Conservation (phyloP, 1,140 invertebrate species). For the Sesamia nonagrioides region DNA sequence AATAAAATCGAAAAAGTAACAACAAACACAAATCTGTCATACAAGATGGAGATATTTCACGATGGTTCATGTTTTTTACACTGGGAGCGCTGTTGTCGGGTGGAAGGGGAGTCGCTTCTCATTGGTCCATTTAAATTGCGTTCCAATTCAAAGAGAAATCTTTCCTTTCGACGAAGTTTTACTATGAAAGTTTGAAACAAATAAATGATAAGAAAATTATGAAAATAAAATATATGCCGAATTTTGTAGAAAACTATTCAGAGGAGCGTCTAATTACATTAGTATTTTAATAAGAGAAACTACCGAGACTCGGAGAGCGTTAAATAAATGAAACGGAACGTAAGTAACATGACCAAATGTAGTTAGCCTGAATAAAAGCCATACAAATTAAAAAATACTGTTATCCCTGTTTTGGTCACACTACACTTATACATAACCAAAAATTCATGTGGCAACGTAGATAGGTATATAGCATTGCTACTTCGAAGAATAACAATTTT, state of each 20-base stretch:
- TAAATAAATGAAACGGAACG: conserved; percentile 60
- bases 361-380: conserved; percentile 47
- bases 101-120: conserved; percentile 66
- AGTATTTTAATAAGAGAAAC: neutral
- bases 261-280: neutral
- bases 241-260: neutral
- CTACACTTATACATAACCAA: conserved; percentile 69
- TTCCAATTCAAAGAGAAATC: conserved; percentile 63
- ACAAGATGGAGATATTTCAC: conserved; percentile 87
- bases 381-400: conserved; percentile 36
- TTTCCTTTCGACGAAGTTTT: neutral
- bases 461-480: conserved; percentile 46
- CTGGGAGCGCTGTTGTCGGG: conserved; percentile 71
- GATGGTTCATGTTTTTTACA: conserved; percentile 78
- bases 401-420: conserved; percentile 55
- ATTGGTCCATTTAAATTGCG: conserved; percentile 72
- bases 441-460: conserved; percentile 60
- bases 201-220: neutral
- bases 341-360: conserved; percentile 67
- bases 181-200: neutral
- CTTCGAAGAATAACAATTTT: conserved; percentile 60
- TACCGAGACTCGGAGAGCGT: neutral
- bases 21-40: conserved; percentile 88
- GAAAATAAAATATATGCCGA: neutral
- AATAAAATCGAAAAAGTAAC: conserved; percentile 84